phyloP scores from a whole-genome alignment of 2,888 invertebrate genomes.

The Chrysodeixis includens region DNA sequence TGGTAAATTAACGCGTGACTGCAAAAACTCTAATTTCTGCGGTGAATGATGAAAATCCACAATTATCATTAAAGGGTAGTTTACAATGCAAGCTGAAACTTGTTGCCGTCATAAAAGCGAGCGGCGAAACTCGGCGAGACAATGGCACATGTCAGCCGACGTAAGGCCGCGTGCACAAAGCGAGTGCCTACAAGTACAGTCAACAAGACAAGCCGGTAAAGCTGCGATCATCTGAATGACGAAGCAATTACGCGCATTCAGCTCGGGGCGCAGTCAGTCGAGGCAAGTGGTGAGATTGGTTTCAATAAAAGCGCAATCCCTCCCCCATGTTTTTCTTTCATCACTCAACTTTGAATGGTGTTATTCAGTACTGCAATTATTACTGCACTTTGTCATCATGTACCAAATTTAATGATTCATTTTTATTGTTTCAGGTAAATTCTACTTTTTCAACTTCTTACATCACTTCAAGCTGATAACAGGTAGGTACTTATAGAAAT shows the following conservation, averaged over 20 bases:
- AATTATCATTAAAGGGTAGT: constrained; percentile 61
- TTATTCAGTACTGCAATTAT: constrained; percentile 75
- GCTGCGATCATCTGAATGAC: constrained; percentile 87
- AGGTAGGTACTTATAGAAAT: constrained; percentile 9
- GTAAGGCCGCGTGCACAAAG: constrained; percentile 81
- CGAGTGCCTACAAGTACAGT: constrained; percentile 79
- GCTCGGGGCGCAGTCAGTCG: constrained; percentile 82
- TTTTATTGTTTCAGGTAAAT: constrained; percentile 76
- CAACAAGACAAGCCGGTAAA: constrained; percentile 84
- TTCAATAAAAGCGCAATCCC: constrained; percentile 88
- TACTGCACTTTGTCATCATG: constrained; percentile 38
- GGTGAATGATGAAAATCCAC: constrained; percentile 46
- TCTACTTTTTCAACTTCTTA: constrained; percentile 24
- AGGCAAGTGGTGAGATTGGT: constrained; percentile 88
- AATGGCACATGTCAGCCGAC: constrained; percentile 79
- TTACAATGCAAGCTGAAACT: constrained; percentile 63
- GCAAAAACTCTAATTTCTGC: constrained; percentile 41
- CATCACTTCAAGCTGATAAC: constrained; percentile 17
- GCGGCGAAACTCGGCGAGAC: constrained; percentile 73
- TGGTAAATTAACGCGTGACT: constrained; percentile 30
- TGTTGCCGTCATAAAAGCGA: constrained; percentile 75
- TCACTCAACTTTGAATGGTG: constrained; percentile 83
- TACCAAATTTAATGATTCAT: constrained; percentile 50
- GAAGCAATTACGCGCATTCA: constrained; percentile 87
- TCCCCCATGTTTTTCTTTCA: constrained; percentile 88